phyloP scores from a whole-genome alignment of 2,888 invertebrate species.

The Callimorpha dominula region DNA sequence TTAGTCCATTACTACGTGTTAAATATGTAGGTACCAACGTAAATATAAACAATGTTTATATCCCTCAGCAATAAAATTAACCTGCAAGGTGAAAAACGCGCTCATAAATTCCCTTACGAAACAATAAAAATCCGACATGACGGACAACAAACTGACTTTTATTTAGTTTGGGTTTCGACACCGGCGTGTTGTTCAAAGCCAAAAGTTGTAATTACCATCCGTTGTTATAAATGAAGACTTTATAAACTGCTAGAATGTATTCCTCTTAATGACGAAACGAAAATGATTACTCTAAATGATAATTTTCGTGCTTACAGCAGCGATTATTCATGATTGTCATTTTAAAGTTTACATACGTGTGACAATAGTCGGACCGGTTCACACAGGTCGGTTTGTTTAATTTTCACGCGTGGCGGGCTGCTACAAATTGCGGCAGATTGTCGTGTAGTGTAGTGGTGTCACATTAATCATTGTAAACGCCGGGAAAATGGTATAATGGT shows the following conservation, averaged over 20 bases:
- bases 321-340: constrained; percentile 50
- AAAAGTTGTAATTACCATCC: constrained; percentile 27
- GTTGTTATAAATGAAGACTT: constrained; percentile 25
- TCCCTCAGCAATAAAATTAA: constrained; percentile 9
- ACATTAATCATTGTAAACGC: constrained; percentile 75
- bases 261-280: constrained; percentile 13
- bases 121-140: constrained; percentile 20
- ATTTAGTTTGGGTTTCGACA: constrained; percentile 16
- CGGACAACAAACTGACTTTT: constrained; percentile 18
- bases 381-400: constrained; percentile 53
- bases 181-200: constrained; percentile 5
- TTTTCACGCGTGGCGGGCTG: constrained; percentile 53
- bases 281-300: constrained; percentile 39
- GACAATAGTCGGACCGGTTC: constrained; percentile 51
- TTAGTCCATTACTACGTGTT: background rate
- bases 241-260: constrained; percentile 26
- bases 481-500: constrained; percentile 70
- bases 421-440: constrained; percentile 54
- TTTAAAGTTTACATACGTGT: constrained; percentile 45
- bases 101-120: constrained; percentile 20
- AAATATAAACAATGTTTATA: constrained; percentile 4
- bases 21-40: background rate
- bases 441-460: constrained; percentile 44
- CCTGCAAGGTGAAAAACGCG: constrained; percentile 16
- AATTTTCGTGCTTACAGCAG: constrained; percentile 18